Evolutionary conservation across 2,113 vertebrate species (phyloP).

Genomic region (Chrysemys picta): DNA sequence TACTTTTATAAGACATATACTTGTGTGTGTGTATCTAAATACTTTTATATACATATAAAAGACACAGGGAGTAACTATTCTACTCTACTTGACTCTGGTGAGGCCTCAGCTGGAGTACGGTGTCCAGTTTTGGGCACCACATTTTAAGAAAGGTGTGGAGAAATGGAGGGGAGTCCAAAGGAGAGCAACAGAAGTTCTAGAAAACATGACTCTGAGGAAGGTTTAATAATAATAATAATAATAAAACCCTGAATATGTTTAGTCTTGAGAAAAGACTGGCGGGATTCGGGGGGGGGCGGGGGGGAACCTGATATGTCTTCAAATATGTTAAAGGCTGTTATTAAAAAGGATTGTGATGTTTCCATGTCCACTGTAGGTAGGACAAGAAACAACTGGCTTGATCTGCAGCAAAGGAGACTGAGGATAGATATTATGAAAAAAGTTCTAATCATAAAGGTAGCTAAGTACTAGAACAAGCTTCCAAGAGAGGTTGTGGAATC

Average conservation of each 20-base stretch:
- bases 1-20: too few species aligned
- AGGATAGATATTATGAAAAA: background rate
- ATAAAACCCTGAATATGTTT: too few species aligned
- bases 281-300: too few species aligned
- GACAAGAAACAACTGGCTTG: background rate
- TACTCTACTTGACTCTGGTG: too few species aligned
- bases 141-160: too few species aligned
- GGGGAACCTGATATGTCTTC: background rate
- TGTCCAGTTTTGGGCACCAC: too few species aligned
- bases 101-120: too few species aligned
- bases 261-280: background rate
- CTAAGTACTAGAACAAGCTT: background rate
- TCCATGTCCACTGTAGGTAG: background rate
- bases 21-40: too few species aligned
- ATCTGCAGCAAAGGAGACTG: background rate
- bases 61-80: too few species aligned
- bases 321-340: background rate
- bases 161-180: background rate
- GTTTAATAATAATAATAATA: too few species aligned
- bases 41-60: too few species aligned
- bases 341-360: background rate
- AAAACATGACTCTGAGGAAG: background rate
- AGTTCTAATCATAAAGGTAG: background rate
- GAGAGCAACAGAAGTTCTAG: background rate
- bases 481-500: background rate